Base-by-base conservation (phyloP, 2,888 invertebrate species). In the Disparrhopalites patrizii region DNA sequence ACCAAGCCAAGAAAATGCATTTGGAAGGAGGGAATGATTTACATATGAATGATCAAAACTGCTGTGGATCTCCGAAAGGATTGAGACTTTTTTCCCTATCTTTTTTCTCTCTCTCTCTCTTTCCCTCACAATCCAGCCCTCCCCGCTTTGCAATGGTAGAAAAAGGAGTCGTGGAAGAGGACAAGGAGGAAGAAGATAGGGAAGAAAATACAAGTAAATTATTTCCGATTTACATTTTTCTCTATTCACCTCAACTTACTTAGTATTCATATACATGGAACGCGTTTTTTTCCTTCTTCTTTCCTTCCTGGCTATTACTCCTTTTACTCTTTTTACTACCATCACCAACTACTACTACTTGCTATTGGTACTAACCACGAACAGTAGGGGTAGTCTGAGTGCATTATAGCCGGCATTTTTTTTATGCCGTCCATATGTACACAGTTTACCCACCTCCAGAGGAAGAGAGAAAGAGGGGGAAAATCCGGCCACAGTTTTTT, bases 171-270 rank as follows among this genome's bases (percentile, higher is more conserved):
- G n/a, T n/a, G n/a, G n/a, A 27, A 27, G 10, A 15, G 50, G 50
- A 33, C 31, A 43, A 27, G 58, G 43, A 40, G 23, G 23, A 30
- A 38, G 28, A 60, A 58, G 58, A 58, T 58, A 58, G 40, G 63
- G 65, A 31, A 58, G 51, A 55, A 62, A 62, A 61, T 66, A 66
- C 66, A 66, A 66, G 66, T 62, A 66, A 66, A 66, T 66, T 66
- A 62, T 66, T 66, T 66, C 66, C 66, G 66, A 66, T 66, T 66
- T 66, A 62, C 66, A 66, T 66, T 61, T 62, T 61, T 61, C 56
- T 56, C 54, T 47, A 55, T 66, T 66, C 66, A 56, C 62, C 56
- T 62, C 66, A 55, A 31, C 66, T 62, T 55, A 62, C 62, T 66
- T 66, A 31, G 66, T 54, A 66, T 66, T 66, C 66, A 64, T 57